These are phyloP conservation scores for Drosophila grimshawi DNA, from an alignment of 1,140 invertebrate species.

Conservation along the genomic window DNA sequence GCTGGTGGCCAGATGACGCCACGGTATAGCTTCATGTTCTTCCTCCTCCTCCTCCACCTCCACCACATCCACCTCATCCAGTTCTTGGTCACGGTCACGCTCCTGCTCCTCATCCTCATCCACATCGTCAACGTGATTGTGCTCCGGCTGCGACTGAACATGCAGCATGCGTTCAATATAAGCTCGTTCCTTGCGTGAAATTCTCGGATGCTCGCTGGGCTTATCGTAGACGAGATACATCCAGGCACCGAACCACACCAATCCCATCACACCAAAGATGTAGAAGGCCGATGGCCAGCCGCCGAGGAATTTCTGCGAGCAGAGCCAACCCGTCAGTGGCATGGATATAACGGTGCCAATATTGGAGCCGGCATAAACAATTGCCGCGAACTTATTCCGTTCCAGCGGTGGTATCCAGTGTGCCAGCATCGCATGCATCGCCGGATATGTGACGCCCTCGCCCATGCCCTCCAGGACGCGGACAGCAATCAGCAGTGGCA, in stretches of 20 bases:
- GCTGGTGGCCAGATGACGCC: constrained; percentile 91
- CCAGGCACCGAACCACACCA: constrained; percentile 93
- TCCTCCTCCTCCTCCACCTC: not conserved
- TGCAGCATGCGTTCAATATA: constrained; percentile 88
- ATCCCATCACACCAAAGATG: constrained; percentile 89
- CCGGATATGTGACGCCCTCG: constrained; percentile 94
- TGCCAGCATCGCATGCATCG: constrained; percentile 92
- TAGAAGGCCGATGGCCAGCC: constrained; percentile 94
- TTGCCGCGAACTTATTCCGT: constrained; percentile 91
- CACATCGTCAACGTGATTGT: not conserved
- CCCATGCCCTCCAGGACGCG: constrained; percentile 93
- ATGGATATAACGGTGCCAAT: constrained; percentile 91
- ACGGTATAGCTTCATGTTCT: constrained; percentile 86
- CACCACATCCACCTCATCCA: not conserved
- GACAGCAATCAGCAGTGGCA: constrained; percentile 90
- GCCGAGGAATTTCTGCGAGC: constrained; percentile 88
- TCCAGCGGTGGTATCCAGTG: constrained; percentile 93
- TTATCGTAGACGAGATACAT: constrained; percentile 89
- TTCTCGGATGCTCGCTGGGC: constrained; percentile 92
- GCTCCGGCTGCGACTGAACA: constrained; percentile 62
- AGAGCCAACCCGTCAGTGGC: constrained; percentile 90
- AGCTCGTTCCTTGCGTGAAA: constrained; percentile 88
- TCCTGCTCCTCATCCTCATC: not conserved
- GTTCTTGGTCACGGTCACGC: not conserved
- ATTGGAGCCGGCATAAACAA: constrained; percentile 90